Conservation (phyloP, 2,113 vertebrate species). For the Nestor notabilis region DNA sequence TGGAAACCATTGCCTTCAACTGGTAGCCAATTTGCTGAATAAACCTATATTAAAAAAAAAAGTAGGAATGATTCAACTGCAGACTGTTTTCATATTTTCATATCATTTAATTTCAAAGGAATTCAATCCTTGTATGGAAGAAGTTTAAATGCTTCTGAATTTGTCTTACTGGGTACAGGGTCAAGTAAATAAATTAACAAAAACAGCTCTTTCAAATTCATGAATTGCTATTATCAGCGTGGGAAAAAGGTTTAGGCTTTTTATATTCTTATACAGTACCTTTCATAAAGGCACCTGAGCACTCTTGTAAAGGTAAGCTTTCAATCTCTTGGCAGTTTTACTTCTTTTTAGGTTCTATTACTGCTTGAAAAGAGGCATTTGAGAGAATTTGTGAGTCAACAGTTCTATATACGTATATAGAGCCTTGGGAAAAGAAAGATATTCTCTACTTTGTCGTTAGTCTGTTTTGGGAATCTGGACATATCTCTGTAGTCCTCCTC, state of each 20-base stretch:
- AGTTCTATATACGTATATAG: too few relatives aligned
- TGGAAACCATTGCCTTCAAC: conserved; percentile 56
- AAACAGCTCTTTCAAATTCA: not conserved
- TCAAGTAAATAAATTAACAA: not conserved
- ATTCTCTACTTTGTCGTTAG: not conserved
- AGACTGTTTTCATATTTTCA: conserved; percentile 63
- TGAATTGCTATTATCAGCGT: not conserved
- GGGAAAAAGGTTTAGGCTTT: not conserved
- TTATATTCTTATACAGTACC: not conserved
- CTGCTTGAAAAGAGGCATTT: not conserved
- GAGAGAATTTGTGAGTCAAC: not conserved
- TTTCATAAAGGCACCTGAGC: not conserved
- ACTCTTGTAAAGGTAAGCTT: not conserved
- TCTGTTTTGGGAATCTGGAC: not conserved
- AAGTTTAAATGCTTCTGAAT: conserved; percentile 34
- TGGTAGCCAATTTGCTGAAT: conserved; percentile 62
- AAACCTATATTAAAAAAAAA: conserved; percentile 52
- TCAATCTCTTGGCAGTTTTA: not conserved
- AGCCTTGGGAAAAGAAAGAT: not conserved
- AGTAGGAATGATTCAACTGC: conserved; percentile 27
- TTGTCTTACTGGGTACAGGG: not conserved
- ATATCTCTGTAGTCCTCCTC: not conserved
- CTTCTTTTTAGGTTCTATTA: not conserved
- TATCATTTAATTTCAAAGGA: conserved; percentile 61
- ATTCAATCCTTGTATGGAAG: conserved; percentile 59